Conservation (phyloP, 2,888 invertebrate species). For the Cheilosia vernalis region DNA sequence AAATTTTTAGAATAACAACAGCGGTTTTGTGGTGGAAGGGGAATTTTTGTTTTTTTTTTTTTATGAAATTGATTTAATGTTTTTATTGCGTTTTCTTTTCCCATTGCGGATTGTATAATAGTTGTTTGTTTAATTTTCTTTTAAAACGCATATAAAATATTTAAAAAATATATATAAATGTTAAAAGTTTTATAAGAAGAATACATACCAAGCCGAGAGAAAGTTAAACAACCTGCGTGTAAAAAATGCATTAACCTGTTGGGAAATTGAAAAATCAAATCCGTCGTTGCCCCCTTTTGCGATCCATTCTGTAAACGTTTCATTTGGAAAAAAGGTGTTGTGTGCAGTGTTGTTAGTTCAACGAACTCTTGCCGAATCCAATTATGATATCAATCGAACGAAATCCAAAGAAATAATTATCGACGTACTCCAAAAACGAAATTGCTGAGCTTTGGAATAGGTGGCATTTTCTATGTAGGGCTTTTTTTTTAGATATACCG, state of each 20-base stretch:
- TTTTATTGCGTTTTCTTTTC: conserved; percentile 57
- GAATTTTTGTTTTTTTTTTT: conserved; percentile 22
- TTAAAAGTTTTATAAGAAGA: conserved; percentile 47
- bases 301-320: conserved; percentile 47
- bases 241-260: conserved; percentile 69
- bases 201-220: conserved; percentile 72
- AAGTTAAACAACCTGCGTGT: conserved; percentile 72
- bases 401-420: no score
- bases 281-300: conserved; percentile 27
- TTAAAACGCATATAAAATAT: conserved; percentile 58
- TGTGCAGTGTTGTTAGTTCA: background rate
- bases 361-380: background rate
- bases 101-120: conserved; percentile 23
- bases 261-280: conserved; percentile 61
- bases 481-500: no score
- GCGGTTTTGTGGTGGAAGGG: background rate
- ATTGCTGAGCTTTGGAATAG: no score
- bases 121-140: conserved; percentile 23
- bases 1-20: conserved; percentile 59
- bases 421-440: no score
- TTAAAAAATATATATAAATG: conserved; percentile 17
- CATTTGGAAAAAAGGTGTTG: background rate
- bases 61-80: conserved; percentile 13
- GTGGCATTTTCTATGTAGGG: no score
- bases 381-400: background rate